Percentiles rank a stretch among this genome's conserved stretches.
Conservation (phyloP, 2,113 vertebrate genomes). For the Amphiprion percula region DNA sequence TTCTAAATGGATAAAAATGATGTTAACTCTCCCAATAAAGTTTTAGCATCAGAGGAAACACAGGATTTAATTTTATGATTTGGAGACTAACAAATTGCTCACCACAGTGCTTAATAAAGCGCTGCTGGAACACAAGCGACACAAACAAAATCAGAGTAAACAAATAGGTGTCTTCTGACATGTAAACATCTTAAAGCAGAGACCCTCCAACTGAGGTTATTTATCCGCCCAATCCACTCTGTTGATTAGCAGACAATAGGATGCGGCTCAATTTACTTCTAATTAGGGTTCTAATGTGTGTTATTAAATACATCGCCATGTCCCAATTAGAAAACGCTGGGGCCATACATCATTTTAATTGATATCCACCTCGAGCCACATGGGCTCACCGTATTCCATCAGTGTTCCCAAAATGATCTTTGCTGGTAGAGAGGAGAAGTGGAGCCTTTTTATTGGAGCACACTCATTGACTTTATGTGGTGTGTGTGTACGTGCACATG, state of each 20-base stretch:
- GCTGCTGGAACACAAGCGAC: neutral
- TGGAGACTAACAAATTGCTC: neutral
- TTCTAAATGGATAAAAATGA: neutral
- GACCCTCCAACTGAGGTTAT: slow-evolving; percentile 63
- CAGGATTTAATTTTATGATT: neutral
- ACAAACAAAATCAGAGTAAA: slow-evolving; percentile 14
- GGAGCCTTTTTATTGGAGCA: slow-evolving; percentile 40
- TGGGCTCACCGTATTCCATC: slow-evolving; percentile 67
- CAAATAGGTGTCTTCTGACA: slow-evolving; percentile 36
- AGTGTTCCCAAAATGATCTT: slow-evolving; percentile 72
- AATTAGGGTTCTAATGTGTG: slow-evolving; percentile 85
- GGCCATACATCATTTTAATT: slow-evolving; percentile 87
- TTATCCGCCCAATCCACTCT: slow-evolving; percentile 67
- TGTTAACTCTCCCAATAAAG: neutral
- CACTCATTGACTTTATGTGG: slow-evolving; percentile 55
- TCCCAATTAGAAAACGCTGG: slow-evolving; percentile 84
- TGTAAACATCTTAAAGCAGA: slow-evolving; percentile 32
- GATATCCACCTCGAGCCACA: slow-evolving; percentile 81
- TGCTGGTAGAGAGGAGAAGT: slow-evolving; percentile 42
- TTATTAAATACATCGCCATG: slow-evolving; percentile 88
- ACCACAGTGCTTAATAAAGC: slow-evolving; percentile 1
- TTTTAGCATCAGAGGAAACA: neutral
- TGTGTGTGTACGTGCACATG: slow-evolving; percentile 15
- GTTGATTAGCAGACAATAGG: slow-evolving; percentile 81
- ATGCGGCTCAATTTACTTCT: slow-evolving; percentile 84